Evolutionary conservation across 2,113 vertebrate species (phyloP).

Genomic region (Cyphomyrus discorhynchus): DNA sequence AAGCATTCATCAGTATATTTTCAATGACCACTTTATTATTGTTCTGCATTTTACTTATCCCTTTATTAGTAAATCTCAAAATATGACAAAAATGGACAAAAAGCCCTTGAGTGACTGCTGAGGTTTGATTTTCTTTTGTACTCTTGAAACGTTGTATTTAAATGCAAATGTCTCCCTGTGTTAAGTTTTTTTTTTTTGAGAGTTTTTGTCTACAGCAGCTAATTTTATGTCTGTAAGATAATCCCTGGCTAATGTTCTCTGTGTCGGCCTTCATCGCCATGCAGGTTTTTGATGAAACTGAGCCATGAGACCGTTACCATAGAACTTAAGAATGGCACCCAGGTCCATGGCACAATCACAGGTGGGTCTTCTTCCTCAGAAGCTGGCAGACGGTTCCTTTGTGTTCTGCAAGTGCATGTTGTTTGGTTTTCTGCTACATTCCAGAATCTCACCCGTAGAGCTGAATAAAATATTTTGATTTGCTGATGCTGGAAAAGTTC

Average conservation of each 20-base stretch:
- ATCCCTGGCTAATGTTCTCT: neutral
- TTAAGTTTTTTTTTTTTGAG: neutral
- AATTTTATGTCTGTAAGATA: neutral
- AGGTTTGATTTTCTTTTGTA: neutral
- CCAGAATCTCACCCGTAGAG: neutral
- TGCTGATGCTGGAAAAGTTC: neutral
- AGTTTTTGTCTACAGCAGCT: neutral
- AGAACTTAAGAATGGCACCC: constrained; percentile 76
- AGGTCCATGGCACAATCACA: constrained; percentile 78
- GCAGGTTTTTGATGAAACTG: constrained; percentile 77
- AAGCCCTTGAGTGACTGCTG: neutral
- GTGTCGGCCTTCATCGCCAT: neutral
- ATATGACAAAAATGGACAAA: neutral
- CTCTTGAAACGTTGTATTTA: neutral
- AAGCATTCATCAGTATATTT: neutral
- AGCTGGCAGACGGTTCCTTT: neutral
- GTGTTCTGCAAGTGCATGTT: neutral
- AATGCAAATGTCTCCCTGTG: neutral
- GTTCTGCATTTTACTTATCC: neutral
- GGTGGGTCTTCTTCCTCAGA: constrained; percentile 39
- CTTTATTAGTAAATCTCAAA: neutral
- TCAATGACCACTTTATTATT: neutral
- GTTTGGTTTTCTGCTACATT: neutral
- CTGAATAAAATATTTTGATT: neutral
- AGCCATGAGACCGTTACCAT: constrained; percentile 80